These are phyloP conservation scores for Neoitamus cyanurus DNA, from an alignment of 2,888 invertebrate species.

Conservation along the genomic window DNA sequence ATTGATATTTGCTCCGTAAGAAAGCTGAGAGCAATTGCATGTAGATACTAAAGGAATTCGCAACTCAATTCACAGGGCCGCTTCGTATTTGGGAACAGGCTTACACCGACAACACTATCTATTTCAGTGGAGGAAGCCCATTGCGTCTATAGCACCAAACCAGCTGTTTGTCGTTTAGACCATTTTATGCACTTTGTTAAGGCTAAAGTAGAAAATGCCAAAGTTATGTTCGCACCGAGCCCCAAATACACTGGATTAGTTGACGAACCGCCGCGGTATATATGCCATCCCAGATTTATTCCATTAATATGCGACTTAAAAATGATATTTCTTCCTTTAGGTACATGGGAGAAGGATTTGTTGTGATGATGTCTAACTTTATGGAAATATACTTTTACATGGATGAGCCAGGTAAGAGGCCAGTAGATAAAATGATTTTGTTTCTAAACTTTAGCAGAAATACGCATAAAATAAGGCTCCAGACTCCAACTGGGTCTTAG, in stretches of 20 bases:
- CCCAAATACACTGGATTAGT: conserved; percentile 93
- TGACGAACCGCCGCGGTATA: conserved; percentile 90
- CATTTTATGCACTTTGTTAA: conserved; percentile 96
- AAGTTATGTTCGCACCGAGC: conserved; percentile 95
- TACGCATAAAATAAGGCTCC: background rate
- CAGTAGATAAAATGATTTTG: too few relatives aligned
- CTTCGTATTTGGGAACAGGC: conserved; percentile 93
- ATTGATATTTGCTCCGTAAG: conserved; percentile 87
- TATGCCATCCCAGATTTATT: background rate
- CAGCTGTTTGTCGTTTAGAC: conserved; percentile 92
- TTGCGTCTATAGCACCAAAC: conserved; percentile 94
- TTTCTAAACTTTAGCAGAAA: too few relatives aligned
- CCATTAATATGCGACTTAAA: too few relatives aligned
- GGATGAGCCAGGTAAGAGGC: conserved; percentile 83
- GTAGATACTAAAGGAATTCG: background rate
- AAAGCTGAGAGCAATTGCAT: background rate
- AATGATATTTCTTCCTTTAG: conserved; percentile 54
- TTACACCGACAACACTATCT: conserved; percentile 92
- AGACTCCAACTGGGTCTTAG: too few relatives aligned
- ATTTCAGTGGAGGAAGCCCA: conserved; percentile 94
- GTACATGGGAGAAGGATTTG: conserved; percentile 99
- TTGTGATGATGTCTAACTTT: conserved; percentile 93
- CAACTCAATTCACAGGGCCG: conserved; percentile 73
- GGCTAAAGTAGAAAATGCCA: conserved; percentile 94
- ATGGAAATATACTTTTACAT: conserved; percentile 96